These are phyloP conservation scores for Dolichotis patagonum DNA, from an alignment of 2,113 vertebrate genomes.

Conservation along the genomic window DNA sequence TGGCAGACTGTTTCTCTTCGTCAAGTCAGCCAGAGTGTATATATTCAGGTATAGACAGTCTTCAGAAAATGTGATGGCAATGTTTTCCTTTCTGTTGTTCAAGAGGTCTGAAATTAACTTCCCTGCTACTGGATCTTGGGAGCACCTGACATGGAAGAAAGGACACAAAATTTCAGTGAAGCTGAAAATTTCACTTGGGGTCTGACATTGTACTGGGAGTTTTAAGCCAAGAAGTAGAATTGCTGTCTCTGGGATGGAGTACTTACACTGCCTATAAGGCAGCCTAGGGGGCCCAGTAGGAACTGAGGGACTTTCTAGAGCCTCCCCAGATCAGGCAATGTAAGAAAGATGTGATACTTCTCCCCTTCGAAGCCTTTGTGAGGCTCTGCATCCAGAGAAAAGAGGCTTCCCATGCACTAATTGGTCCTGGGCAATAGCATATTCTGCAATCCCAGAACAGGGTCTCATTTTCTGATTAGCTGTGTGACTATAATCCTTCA, in stretches of 20 bases:
- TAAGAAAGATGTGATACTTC: background rate
- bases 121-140: rapidly evolving
- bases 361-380: rapidly evolving
- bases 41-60: slow-evolving; percentile 86
- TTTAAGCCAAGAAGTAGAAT: background rate
- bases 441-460: rapidly evolving
- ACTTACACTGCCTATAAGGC: background rate
- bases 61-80: slow-evolving; percentile 84
- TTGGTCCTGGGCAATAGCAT: rapidly evolving
- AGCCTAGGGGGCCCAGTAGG: background rate
- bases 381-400: background rate
- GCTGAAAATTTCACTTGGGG: rapidly evolving
- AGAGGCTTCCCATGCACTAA: rapidly evolving
- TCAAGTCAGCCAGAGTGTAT: slow-evolving; percentile 77
- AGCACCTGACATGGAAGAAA: slow-evolving; percentile 39
- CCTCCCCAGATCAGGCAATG: background rate
- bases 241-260: background rate
- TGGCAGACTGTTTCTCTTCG: slow-evolving; percentile 79
- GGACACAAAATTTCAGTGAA: background rate
- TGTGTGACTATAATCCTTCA: rapidly evolving
- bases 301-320: background rate
- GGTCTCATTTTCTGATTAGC: background rate
- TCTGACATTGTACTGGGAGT: background rate
- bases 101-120: rapidly evolving
- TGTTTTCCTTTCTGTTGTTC: background rate